phyloP scores from a whole-genome alignment of 2,797 vertebrate genomes.

The Alosa sapidissima region DNA sequence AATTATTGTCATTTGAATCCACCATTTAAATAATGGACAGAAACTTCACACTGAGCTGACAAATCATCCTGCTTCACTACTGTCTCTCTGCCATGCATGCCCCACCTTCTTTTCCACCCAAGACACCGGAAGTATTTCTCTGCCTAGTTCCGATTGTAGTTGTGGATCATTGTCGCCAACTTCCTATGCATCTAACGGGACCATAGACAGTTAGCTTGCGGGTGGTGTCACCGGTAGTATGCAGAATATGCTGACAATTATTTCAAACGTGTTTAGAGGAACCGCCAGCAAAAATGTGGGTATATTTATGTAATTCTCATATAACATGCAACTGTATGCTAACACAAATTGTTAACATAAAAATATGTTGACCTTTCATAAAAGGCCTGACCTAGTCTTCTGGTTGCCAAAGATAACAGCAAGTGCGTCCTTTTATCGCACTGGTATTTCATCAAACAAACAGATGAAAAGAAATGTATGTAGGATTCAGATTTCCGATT shows the following conservation, averaged over 20 bases:
- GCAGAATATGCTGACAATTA: constrained; percentile 64
- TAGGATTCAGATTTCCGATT: not conserved
- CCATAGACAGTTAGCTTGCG: not conserved
- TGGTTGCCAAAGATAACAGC: constrained; percentile 30
- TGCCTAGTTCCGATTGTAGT: not conserved
- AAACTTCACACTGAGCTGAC: not conserved
- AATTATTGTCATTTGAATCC: not conserved
- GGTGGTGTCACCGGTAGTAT: constrained; percentile 50
- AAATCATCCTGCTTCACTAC: not conserved
- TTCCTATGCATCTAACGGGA: constrained; percentile 7
- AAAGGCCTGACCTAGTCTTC: not conserved
- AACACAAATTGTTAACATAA: constrained; percentile 46
- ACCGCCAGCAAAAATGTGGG: constrained; percentile 62
- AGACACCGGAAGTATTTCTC: not conserved
- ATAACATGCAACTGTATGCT: not conserved
- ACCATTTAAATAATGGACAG: not conserved
- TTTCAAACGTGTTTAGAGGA: constrained; percentile 68
- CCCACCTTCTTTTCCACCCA: not conserved
- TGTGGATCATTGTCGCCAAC: not conserved
- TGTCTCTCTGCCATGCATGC: not conserved
- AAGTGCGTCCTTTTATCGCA: constrained; percentile 17
- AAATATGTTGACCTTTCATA: not conserved
- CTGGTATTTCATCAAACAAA: constrained; percentile 12
- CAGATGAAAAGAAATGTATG: constrained; percentile 5
- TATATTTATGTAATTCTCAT: constrained; percentile 55